Evolutionary conservation across 1,140 invertebrate genomes (phyloP), one percentile per base, ranked within the genome.

Genomic region (Nasonia vitripennis): DNA sequence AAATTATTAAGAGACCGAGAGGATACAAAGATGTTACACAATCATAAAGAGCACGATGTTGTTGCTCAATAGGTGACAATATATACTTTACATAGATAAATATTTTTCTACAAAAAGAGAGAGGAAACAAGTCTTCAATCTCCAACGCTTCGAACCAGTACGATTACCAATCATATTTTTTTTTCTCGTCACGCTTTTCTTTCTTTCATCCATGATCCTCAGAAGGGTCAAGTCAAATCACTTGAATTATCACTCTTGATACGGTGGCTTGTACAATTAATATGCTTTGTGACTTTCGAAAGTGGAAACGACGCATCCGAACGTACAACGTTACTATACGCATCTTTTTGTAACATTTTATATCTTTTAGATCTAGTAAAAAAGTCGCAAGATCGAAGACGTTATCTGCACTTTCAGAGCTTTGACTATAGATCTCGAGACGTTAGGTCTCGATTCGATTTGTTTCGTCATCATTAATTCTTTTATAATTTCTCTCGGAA

Each of bases 221-320:
- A 87, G 89, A 90, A 90, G 91, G 91, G 90, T 86, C 90, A 91
- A 89, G 89, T 93, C 92, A 91, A 92, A 91, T 93, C 90, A 92
- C 91, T 92, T 91, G 88, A 90, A 91, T 91, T 92, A 93, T 93
- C 92, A 91, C 89, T 91, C 89, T 89, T 88, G 88, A 90, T 90
- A 89, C 89, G 89, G 90, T 93, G 91, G 91, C 90, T 91, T 91
- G 90, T 91, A 92, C 90, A 84, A 87, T 90, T 88, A 87, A 88
- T 89, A 89, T 90, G 85, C 81, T 88, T 90, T 89, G 86, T 89
- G 89, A 90, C 87, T 91, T 86, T 87, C 74, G 88, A 87, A 90
- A 90, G 87, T 90, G 89, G 85, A 87, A 74, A 85, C 79, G 80
- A 86, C 81, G 74, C 70, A 70, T 55, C 71, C 86, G 81, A 84